phyloP scores from a whole-genome alignment of 2,113 vertebrate species.

The Sporophila hypoxantha region DNA sequence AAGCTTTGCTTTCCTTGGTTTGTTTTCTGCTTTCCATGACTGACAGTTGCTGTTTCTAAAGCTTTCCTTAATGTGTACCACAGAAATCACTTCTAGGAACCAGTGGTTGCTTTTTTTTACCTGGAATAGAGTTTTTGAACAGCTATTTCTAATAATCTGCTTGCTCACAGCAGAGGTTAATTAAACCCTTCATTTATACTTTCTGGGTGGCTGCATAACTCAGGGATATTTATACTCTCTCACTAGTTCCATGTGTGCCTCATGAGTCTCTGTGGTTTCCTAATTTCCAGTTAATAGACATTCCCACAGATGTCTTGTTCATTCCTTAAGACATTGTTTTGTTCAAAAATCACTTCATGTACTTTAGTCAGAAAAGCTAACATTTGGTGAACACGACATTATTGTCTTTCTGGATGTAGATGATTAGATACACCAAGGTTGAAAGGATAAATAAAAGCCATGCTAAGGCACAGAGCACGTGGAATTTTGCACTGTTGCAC shows the following conservation, averaged over 20 bases:
- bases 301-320: neutral
- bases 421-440: neutral
- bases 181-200: neutral
- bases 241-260: neutral
- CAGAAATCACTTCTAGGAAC: neutral
- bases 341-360: neutral
- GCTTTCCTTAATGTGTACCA: neutral
- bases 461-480: neutral
- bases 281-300: neutral
- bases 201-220: neutral
- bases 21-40: neutral
- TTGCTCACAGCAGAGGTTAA: neutral
- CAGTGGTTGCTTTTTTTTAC: neutral
- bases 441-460: neutral
- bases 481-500: accelerated
- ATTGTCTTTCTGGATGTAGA: neutral
- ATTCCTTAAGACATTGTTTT: neutral
- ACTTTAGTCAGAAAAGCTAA: neutral
- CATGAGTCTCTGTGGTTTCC: neutral
- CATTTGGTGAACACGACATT: neutral
- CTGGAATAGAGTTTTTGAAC: neutral
- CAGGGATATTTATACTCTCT: neutral
- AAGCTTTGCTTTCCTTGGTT: neutral
- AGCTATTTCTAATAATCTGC: neutral
- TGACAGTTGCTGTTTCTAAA: neutral